Evolutionary conservation across 2,888 invertebrate species (phyloP), one percentile per base, ranked within the genome.

Genomic region (Drosophila paranaensis): DNA sequence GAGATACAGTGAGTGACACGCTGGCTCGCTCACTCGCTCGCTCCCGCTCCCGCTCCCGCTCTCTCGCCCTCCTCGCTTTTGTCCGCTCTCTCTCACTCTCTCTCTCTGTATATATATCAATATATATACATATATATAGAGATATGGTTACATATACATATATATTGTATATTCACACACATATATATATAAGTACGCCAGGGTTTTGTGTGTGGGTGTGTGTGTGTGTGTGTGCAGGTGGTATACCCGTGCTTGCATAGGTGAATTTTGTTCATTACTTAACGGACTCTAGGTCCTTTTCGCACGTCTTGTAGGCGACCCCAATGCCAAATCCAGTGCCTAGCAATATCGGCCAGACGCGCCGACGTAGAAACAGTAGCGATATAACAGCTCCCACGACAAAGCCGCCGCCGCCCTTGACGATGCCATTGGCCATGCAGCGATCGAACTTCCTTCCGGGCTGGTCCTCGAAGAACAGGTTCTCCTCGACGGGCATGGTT

Each of bases 301-400:
- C 85, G 45, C 85, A 89, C 5, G 81, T 76, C 51, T 81, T 75
- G 40, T 89, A 90, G 56, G 88, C 85, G 39, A 85, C 58, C 16
- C 90, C 89, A 16, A 82, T 46, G 16, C 89, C 89, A 14, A 88
- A 87, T 25, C 89, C 86, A 11, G 86, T 65, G 14, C 90, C 90
- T 42, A 91, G 25, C 39, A 82, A 56, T 10, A 87, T 68, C 2
- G 90, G 91, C 84, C 86, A 91, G 8, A 70, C 56, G 11, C 83
- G 82, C 4, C 88, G 69, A 6, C 88, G 82, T 4, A 83, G 63
- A 58, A 91, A 81, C 6, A 90, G 45, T 11, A 88, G n/a, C 0
- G 91, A 90, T 30, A 81, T 63, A 25, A 90, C 71, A 9, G 85
- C 60, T 0, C 91, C 91, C 6, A 91, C 72, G 11, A 83, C 60